Evolutionary conservation across 1,140 invertebrate species (phyloP), one percentile per base, ranked within the genome.

Genomic region (Proales similis): DNA sequence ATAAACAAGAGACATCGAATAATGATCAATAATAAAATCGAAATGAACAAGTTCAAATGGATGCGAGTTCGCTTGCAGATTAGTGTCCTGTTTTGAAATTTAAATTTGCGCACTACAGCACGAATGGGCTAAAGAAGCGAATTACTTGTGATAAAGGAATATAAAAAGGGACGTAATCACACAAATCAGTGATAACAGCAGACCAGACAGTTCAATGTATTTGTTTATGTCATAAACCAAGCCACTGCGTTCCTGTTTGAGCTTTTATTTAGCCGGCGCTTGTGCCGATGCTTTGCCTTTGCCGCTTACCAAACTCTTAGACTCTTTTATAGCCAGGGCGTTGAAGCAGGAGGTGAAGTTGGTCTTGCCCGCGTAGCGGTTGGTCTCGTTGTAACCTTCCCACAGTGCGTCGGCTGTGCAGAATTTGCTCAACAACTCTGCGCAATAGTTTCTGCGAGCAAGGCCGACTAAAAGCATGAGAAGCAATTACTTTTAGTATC

Each of bases 71-170:
- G 33, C 32, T 57, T 57, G 32, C 51, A 57, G 32, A 36, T 36
- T 17, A 57, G 36, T 29, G 39, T 57, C 45, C 51, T 36, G 14
- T 9, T 9, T 36, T 36, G 33, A 9, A 9, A 9, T 36, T 36
- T 36, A 36, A 36, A 36, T 14, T 36, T 36, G 14, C 14, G 9
- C 33, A 36, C 9, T 36, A 9, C 33, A 36, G 14, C 9, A 36
- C 33, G 14, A 36, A 36, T 36, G 9, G 14, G 33, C 5, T 19
- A 33, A 36, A 38, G 9, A 29, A 29, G 7, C 22, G 17, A 30
- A 3, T 46, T 57, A 57, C 51, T 57, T 57, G 38, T 57, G 51
- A 42, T 57, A 57, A 29, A 36, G 36, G 19, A 57, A 57, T 42
- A 57, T 57, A 43, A 57, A 57, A 14, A 57, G 32, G 3, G 51